Evolutionary conservation across 2,888 invertebrate genomes (phyloP), one percentile per base, ranked within the genome.

Genomic region (Drosophila koepferae): DNA sequence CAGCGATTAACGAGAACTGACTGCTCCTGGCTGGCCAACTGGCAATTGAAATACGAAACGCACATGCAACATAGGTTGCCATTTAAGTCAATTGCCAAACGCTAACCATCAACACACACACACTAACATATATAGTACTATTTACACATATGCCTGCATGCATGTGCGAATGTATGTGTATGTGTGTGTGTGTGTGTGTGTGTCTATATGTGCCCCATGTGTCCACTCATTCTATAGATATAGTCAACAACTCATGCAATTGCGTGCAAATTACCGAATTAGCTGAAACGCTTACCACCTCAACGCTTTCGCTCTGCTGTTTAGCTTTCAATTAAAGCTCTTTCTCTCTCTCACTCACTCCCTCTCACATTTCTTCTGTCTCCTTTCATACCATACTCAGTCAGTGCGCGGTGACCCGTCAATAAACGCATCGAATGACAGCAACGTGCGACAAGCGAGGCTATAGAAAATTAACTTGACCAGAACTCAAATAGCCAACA

Each of bases 201-300:
- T 69, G 65, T 71, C 36, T 55, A 58, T 40, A 43, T 64, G 56
- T 64, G 56, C 60, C 63, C 65, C 79, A 73, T 82, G 64, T 67
- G 66, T 49, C 77, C 83, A 77, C 83, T 82, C 86, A 68, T 68
- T 74, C 86, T 72, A 84, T 84, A 85, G 83, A 88, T 86, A 88
- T 78, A 89, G 86, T 84, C 85, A 86, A 85, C 85, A 89, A 89
- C 89, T 89, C 88, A 85, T 85, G 88, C 89, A 89, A 89, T 86
- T 86, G 86, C 89, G 86, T 86, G 86, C 89, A 87, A 86, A 86
- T 86, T 86, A 86, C 83, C 86, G 75, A 87, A 89, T 86, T 86
- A 87, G 83, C 81, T 74, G 34, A 44, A 73, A 60, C 79, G 69
- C 65, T 81, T 82, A 89, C 85, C 85, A 85, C 89, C 85, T 89